Percentiles rank a stretch among this genome's conserved stretches.
Conservation (phyloP, 2,888 invertebrate species). For the Nycteola revayana region DNA sequence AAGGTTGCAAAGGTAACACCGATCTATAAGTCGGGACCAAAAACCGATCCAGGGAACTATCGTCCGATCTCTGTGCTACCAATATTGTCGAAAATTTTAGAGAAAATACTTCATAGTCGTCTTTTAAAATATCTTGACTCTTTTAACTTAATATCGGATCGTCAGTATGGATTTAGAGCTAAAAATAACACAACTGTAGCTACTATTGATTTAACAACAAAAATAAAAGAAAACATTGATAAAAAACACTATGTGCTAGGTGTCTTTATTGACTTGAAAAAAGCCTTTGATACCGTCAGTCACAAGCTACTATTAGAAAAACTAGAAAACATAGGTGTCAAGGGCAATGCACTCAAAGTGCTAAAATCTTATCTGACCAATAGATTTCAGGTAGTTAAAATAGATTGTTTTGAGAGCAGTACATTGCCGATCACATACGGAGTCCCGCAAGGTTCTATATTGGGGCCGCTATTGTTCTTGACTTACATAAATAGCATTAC, state of each 20-base stretch:
- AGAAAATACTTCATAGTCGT: not conserved
- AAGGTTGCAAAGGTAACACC: conserved; percentile 1
- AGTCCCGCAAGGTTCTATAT: conserved; percentile 9
- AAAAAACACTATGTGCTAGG: not conserved
- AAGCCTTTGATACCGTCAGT: not conserved
- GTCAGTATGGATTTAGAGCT: not conserved
- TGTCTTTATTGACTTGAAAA: conserved; percentile 1
- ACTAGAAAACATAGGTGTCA: not conserved
- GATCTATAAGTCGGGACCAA: not conserved
- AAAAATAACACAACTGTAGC: not conserved
- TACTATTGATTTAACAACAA: not conserved
- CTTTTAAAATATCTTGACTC: not conserved
- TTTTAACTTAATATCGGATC: not conserved
- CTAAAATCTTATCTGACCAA: not conserved
- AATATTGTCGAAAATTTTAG: not conserved
- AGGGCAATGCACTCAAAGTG: not conserved
- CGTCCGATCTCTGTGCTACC: not conserved
- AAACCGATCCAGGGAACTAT: not conserved
- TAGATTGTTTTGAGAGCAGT: conserved; percentile 1
- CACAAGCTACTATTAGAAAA: not conserved
- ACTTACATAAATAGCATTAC: conserved; percentile 9
- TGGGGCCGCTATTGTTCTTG: conserved; percentile 6
- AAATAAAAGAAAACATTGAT: conserved; percentile 1
- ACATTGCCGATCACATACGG: conserved; percentile 2
- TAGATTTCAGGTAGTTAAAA: conserved; percentile 1